phyloP scores from a whole-genome alignment of 2,888 invertebrate genomes.

The Caenorhabditis imperialis region DNA sequence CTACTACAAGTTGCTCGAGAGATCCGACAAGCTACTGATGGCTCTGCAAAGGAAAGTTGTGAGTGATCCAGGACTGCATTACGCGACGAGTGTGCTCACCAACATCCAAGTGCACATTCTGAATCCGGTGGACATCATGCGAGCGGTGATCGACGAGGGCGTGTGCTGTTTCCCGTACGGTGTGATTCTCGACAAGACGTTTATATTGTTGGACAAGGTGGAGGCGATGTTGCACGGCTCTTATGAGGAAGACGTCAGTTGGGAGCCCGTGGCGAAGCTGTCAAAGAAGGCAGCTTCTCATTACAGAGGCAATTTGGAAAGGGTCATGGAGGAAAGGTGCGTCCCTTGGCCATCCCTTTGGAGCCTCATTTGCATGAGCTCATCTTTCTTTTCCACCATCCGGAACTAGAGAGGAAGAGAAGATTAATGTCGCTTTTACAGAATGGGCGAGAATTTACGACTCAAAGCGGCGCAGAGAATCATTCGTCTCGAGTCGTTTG shows the following conservation, averaged over 20 bases:
- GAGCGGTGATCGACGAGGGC: conserved; percentile 76
- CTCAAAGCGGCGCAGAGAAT: conserved; percentile 74
- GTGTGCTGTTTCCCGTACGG: conserved; percentile 77
- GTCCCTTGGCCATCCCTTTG: conserved; percentile 3
- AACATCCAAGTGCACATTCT: conserved; percentile 75
- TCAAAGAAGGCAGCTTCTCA: conserved; percentile 71
- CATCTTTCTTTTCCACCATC: conserved; percentile 26
- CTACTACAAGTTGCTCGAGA: conserved; percentile 71
- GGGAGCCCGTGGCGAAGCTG: conserved; percentile 70
- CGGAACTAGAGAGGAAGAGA: background rate
- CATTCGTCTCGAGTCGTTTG: conserved; percentile 74
- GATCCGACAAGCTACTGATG: conserved; percentile 68
- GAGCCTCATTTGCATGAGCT: conserved; percentile 38
- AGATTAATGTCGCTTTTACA: conserved; percentile 18
- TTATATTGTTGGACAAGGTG: conserved; percentile 64
- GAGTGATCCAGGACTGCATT: conserved; percentile 61
- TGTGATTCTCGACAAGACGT: conserved; percentile 71
- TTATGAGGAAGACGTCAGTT: conserved; percentile 54
- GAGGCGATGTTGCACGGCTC: conserved; percentile 61
- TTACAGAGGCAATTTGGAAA: conserved; percentile 67
- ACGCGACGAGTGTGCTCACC: conserved; percentile 71
- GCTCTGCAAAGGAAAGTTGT: conserved; percentile 61
- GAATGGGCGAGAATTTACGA: conserved; percentile 73
- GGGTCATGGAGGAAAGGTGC: conserved; percentile 69
- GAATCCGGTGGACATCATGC: conserved; percentile 75